A percentile compares a stretch with the other conserved stretches of the same genome.
These are phyloP conservation scores for Agrypnia vestita DNA, from an alignment of 1,140 invertebrate species.

Conservation along the genomic window DNA sequence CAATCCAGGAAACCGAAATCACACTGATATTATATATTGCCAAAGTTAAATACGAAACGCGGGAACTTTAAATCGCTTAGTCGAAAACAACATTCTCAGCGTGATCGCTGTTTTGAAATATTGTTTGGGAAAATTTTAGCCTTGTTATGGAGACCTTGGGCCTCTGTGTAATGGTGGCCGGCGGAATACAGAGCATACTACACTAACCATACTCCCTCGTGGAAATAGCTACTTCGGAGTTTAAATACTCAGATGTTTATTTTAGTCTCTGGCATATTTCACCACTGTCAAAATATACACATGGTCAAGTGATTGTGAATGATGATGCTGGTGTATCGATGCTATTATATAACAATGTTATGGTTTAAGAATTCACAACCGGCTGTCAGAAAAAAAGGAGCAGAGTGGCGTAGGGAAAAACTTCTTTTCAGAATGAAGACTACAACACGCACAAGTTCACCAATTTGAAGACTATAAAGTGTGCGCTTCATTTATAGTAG, in stretches of 20 bases:
- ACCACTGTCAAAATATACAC: slow-evolving; percentile 7
- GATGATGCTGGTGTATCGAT: not conserved
- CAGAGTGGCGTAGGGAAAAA: too few species aligned
- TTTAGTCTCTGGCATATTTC: slow-evolving; percentile 3
- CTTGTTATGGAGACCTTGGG: not conserved
- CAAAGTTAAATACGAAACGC: slow-evolving; percentile 15
- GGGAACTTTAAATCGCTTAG: not conserved
- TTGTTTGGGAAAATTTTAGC: slow-evolving; percentile 12
- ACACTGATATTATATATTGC: not conserved
- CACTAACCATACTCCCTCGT: too few species aligned
- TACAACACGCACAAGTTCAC: too few species aligned
- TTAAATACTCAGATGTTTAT: not conserved
- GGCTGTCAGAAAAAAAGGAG: too few species aligned
- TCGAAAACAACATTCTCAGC: slow-evolving; percentile 1
- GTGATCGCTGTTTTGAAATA: not conserved
- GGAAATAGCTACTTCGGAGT: too few species aligned
- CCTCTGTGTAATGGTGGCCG: too few species aligned
- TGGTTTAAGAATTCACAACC: too few species aligned
- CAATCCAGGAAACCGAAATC: not conserved
- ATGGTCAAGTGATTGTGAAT: not conserved
- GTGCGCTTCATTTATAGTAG: too few species aligned
- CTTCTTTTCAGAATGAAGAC: too few species aligned
- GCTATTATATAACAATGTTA: too few species aligned
- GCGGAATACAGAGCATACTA: too few species aligned
- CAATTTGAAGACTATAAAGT: too few species aligned